Base-by-base conservation (phyloP, 2,888 invertebrate species). In the Lepeophtheirus nordmannii region DNA sequence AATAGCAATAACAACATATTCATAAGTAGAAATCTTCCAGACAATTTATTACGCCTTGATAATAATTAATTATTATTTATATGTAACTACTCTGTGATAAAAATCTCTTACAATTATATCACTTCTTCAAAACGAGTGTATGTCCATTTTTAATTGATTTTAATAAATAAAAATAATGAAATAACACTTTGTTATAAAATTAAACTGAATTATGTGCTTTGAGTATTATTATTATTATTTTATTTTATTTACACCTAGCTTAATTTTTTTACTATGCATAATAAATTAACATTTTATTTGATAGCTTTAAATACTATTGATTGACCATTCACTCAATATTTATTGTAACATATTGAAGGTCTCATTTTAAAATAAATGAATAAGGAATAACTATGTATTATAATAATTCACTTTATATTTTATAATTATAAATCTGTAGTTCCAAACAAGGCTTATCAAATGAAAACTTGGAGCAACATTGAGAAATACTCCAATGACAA, bases 391-490 rank as follows among this genome's bases (percentile, higher is more conserved):
- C n/a, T n/a, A n/a, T n/a, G n/a, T n/a, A n/a, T n/a, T n/a, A n/a
- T n/a, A n/a, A n/a, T n/a, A n/a, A n/a, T n/a, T n/a, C n/a, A n/a
- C n/a, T n/a, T n/a, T n/a, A n/a, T n/a, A n/a, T n/a, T n/a, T n/a
- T n/a, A n/a, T n/a, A n/a, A n/a, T n/a, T n/a, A n/a, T n/a, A n/a
- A n/a, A n/a, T n/a, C n/a, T n/a, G n/a, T n/a, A 79, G 79, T 78
- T 62, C 78, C 79, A 69, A 79, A 80, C 70, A 70, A 79, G 67
- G 79, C 80, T 5, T 78, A 74, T 72, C 74, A 76, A 67, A 77
- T 77, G 66, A 75, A 77, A 62, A 77, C 78, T 1, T 79, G 78
- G 77, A 76, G 78, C 68, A 79, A 79, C 72, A 77, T 77, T 71
- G 79, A 79, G 71, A 73, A 79, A 37, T 78, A 79, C 69, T 71